Conservation (phyloP, 2,797 vertebrate species). For the Chelonia mydas region DNA sequence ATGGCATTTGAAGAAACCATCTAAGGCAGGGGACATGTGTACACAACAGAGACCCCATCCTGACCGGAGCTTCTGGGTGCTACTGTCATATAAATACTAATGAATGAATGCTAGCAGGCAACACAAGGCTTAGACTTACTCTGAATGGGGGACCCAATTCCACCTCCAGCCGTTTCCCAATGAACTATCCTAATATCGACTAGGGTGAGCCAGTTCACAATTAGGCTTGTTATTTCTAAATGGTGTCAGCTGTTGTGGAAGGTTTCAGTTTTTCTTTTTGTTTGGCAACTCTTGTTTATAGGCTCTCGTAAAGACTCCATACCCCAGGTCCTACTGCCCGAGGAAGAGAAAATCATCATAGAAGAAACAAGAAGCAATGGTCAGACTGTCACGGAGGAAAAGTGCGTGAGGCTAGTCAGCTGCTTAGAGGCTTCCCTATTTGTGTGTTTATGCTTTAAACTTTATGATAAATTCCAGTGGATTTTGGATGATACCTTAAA, state of each 20-base stretch:
- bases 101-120: background rate
- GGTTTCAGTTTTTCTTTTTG: background rate
- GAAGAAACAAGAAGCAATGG: slow-evolving; percentile 97
- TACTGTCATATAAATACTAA: background rate
- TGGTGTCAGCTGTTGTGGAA: background rate
- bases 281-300: slow-evolving; percentile 56
- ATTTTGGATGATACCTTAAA: background rate
- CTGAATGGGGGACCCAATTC: background rate
- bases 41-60: background rate
- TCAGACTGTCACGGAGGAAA: slow-evolving; percentile 94
- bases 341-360: slow-evolving; percentile 97
- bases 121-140: background rate
- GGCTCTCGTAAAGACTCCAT: slow-evolving; percentile 92
- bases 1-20: background rate
- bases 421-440: background rate
- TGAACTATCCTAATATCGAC: background rate
- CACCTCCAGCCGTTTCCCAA: background rate
- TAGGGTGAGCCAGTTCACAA: background rate
- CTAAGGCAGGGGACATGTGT: background rate
- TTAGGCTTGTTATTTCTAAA: background rate
- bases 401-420: slow-evolving; percentile 81
- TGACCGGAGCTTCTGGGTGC: background rate
- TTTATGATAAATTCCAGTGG: background rate
- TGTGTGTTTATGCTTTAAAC: background rate
- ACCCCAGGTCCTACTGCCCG: slow-evolving; percentile 94